Evolutionary conservation across 2,888 invertebrate species (phyloP), one percentile per base, ranked within the genome.

Genomic region (Cremastinae sp.): DNA sequence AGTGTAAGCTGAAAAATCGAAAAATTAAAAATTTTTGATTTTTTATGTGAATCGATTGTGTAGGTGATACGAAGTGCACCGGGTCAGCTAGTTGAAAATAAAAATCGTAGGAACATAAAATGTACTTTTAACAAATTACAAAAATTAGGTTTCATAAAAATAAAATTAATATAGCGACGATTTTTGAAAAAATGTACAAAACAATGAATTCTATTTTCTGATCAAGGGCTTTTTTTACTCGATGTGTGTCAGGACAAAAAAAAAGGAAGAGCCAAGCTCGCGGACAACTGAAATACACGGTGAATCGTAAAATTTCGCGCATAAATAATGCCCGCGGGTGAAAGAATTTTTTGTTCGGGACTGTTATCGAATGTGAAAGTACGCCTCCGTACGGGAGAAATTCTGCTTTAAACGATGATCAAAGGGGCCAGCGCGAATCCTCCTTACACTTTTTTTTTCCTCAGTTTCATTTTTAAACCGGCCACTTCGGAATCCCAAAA

Each of bases 341-440:
- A 66, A 61, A 65, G 54, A 75, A 41, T 75, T 71, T 74, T 66
- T 68, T 65, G 49, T 45, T 51, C 14, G 59, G 59, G 65, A 61
- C 65, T 65, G 38, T 71, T 75, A 75, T 71, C 71, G 71, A 71
- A 71, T 75, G 71, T 75, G 75, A 75, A 75, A 75, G 75, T 66
- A 47, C 59, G 54, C 71, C 49, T 16, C 28, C 41, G 45, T 58
- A 53, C 20, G 75, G 71, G 66, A 71, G 66, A 75, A 75, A 71
- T 61, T 71, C 53, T 20, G 43, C 61, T 20, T 71, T 61, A 22
- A 54, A 71, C 65, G 71, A 65, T 43, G 71, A 54, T 75, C 75
- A 51, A 61, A 66, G 53, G 41, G 69, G 69, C 69, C 59, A 69
- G 45, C 59, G 58, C 58, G 58, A 12, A 58, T 28, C 18, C 58